These are phyloP conservation scores for Galleria mellonella DNA, from an alignment of 1,140 invertebrate species.

Conservation along the genomic window DNA sequence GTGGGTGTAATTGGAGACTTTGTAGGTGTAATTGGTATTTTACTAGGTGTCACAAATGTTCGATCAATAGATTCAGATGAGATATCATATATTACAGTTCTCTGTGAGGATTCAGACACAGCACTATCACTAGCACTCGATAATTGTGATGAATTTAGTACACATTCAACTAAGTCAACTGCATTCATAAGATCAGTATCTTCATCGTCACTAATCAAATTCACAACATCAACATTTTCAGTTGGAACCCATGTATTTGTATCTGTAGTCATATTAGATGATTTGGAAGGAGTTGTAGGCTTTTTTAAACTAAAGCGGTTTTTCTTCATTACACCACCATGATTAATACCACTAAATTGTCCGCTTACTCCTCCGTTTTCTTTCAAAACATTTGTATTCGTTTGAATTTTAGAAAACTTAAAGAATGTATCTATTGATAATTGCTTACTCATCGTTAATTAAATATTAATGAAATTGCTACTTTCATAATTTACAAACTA, in stretches of 20 bases:
- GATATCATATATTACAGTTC: slow-evolving; percentile 5
- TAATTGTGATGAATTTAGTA: not conserved
- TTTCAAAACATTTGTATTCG: not conserved
- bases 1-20: slow-evolving; percentile 10
- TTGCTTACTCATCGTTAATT: slow-evolving; percentile 1
- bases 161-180: not conserved
- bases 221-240: slow-evolving; percentile 12
- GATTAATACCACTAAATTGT: too few relatives aligned
- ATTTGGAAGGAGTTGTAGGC: slow-evolving; percentile 12
- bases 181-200: slow-evolving; percentile 11
- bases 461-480: too few relatives aligned
- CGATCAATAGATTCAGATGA: too few relatives aligned
- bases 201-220: slow-evolving; percentile 36
- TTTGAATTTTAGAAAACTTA: not conserved
- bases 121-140: not conserved
- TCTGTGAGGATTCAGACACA: slow-evolving; percentile 3
- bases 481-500: too few relatives aligned
- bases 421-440: slow-evolving; percentile 1
- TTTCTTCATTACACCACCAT: not conserved
- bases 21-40: slow-evolving; percentile 7
- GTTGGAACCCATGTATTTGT: not conserved
- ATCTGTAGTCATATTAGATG: slow-evolving; percentile 11
- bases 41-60: slow-evolving; percentile 1
- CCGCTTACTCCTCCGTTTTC: too few relatives aligned
- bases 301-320: slow-evolving; percentile 18